Evolutionary conservation across 2,113 vertebrate species (phyloP), one percentile per base, ranked within the genome.

Genomic region (Crotalus helleri): DNA sequence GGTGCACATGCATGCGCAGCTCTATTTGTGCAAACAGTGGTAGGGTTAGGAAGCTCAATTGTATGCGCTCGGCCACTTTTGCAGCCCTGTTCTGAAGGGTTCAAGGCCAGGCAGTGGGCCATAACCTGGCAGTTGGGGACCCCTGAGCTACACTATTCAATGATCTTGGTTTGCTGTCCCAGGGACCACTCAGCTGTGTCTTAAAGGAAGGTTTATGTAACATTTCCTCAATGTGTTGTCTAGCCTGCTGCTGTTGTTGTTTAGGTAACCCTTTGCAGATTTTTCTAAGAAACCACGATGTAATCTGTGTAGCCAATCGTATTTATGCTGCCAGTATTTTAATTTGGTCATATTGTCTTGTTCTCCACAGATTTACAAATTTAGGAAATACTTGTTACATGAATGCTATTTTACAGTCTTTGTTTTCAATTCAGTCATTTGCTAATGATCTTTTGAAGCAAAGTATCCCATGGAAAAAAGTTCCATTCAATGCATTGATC

Each of bases 361-460:
- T 86, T 94, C 90, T 94, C 93, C 96, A 24, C 96, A 99, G 99
- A 15, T 99, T 99, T 97, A 99, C 99, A 91, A 99, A 99, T 95
- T 95, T 99, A 96, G 99, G 99, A 91, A 99, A 99, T 97, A 99
- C 99, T 9, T 99, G 99, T 95, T 99, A 99, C 95, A 99, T 99
- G 99, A 99, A 99, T 53, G 99, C 99, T 90, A 99, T 99, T 95
- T 98, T 99, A 90, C 99, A 99, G 94, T 99, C 99, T 44, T 97
- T 99, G 39, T 99, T 99, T 98, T 99, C 99, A 95, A 98, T 99
- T 90, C 99, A 99, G 0, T 99, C 99, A 54, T 99, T 99, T 97
- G 98, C 98, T 92, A 99, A 98, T 93, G 99, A 99, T 96, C 98
- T 99, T 96, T 97, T 99, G 91, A 99, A 98, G 94, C 99, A 99